phyloP scores from a whole-genome alignment of 2,113 vertebrate genomes.

The Daboia siamensis region DNA sequence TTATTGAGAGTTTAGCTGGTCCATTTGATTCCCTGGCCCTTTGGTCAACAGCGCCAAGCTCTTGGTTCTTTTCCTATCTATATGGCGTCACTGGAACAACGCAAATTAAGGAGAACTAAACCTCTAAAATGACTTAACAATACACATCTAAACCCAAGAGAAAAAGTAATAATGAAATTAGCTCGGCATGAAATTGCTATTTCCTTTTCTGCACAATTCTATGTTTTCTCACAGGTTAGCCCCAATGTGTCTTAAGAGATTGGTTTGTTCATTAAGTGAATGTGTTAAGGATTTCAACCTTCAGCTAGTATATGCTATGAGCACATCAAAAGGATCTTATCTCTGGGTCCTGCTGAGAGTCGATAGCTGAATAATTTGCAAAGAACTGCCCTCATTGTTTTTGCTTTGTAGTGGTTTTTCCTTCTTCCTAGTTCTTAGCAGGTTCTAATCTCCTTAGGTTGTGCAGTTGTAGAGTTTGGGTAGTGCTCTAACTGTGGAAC shows the following conservation, averaged over 20 bases:
- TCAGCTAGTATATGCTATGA: background rate
- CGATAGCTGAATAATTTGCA: background rate
- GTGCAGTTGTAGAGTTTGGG: background rate
- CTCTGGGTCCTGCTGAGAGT: background rate
- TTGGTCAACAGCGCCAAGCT: background rate
- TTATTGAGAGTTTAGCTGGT: conserved; percentile 23
- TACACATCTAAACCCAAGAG: background rate
- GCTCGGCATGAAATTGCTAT: background rate
- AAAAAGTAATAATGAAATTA: background rate
- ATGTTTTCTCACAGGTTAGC: background rate
- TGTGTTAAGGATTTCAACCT: background rate
- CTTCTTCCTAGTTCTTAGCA: background rate
- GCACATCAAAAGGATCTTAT: background rate
- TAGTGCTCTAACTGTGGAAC: background rate
- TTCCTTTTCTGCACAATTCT: background rate
- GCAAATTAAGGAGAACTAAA: background rate
- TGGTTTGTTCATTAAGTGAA: background rate
- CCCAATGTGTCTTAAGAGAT: background rate
- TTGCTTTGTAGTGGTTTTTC: background rate
- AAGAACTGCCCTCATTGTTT: background rate
- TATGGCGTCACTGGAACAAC: background rate
- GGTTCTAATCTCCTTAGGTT: background rate
- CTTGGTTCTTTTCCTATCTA: conserved; percentile 5
- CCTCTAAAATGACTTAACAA: background rate
- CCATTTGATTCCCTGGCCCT: background rate